A percentile compares a stretch with the other conserved stretches of the same genome.
These are phyloP conservation scores for Phyllostomus discolor DNA, from an alignment of 2,113 vertebrate genomes.

Conservation along the genomic window DNA sequence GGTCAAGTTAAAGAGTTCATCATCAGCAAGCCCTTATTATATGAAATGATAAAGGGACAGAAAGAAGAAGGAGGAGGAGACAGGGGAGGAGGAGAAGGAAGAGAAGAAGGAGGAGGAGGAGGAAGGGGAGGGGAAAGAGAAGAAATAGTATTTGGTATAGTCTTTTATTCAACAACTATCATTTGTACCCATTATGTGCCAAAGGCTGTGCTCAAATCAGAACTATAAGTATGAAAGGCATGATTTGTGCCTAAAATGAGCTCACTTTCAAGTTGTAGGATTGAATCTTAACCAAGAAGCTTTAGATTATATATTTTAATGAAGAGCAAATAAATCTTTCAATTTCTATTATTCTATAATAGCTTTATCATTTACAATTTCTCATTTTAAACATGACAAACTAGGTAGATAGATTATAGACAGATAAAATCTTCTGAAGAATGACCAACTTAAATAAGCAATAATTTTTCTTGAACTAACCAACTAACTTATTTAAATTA, in stretches of 20 bases:
- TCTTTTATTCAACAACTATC: not conserved
- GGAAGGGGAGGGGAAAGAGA: no score
- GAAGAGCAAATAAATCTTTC: slow-evolving; percentile 48
- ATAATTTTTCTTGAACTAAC: slow-evolving; percentile 45
- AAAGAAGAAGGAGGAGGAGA: no score
- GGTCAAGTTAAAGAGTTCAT: no score
- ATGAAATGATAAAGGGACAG: no score
- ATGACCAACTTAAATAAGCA: slow-evolving; percentile 44
- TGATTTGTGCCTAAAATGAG: not conserved
- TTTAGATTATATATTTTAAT: slow-evolving; percentile 38
- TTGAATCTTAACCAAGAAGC: slow-evolving; percentile 14
- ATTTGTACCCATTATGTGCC: not conserved
- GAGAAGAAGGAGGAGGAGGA: no score
- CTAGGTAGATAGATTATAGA: not conserved
- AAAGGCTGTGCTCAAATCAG: not conserved
- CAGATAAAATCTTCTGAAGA: slow-evolving; percentile 1
- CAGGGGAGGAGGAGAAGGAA: no score
- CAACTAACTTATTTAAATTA: slow-evolving; percentile 26
- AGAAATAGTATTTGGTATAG: not conserved
- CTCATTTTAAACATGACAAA: slow-evolving; percentile 37
- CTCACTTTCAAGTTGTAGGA: not conserved
- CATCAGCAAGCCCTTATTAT: no score
- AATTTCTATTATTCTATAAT: slow-evolving; percentile 49
- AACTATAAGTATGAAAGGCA: not conserved
- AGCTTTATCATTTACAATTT: slow-evolving; percentile 43